phyloP scores from a whole-genome alignment of 2,888 invertebrate genomes.

The Helicoverpa assulta region DNA sequence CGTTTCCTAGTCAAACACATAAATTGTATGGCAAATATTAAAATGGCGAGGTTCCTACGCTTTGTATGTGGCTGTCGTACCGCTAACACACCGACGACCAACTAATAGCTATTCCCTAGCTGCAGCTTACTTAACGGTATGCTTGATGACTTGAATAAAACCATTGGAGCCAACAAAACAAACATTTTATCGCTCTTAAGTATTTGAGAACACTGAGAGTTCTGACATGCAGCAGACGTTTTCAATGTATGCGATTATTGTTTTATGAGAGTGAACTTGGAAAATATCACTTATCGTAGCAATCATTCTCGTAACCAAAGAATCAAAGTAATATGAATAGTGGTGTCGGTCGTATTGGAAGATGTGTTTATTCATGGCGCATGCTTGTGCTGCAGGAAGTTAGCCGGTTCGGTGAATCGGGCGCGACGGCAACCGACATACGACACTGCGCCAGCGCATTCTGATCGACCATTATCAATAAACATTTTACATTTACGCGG shows the following conservation, averaged over 20 bases:
- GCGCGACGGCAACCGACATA: conserved; percentile 74
- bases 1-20: conserved; percentile 85
- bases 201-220: conserved; percentile 71
- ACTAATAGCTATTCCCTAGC: conserved; percentile 74
- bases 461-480: conserved; percentile 74
- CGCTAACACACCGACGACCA: conserved; percentile 68
- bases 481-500: conserved; percentile 63
- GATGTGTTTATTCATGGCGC: conserved; percentile 83
- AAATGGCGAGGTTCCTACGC: conserved; percentile 76
- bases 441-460: conserved; percentile 77
- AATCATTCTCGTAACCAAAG: conserved; percentile 35
- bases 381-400: conserved; percentile 83
- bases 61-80: conserved; percentile 77
- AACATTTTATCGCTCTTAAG: conserved; percentile 77
- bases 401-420: conserved; percentile 82
- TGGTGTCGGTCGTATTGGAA: conserved; percentile 67
- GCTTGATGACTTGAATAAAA: conserved; percentile 82
- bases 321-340: conserved; percentile 44
- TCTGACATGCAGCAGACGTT: conserved; percentile 52
- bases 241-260: conserved; percentile 30
- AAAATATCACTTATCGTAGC: conserved; percentile 34
- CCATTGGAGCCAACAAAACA: conserved; percentile 75
- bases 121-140: conserved; percentile 85
- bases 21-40: conserved; percentile 87
- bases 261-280: conserved; percentile 26